Percentiles rank a stretch among this genome's conserved stretches.
phyloP scores from a whole-genome alignment of 2,797 vertebrate species.

The Betta splendens region DNA sequence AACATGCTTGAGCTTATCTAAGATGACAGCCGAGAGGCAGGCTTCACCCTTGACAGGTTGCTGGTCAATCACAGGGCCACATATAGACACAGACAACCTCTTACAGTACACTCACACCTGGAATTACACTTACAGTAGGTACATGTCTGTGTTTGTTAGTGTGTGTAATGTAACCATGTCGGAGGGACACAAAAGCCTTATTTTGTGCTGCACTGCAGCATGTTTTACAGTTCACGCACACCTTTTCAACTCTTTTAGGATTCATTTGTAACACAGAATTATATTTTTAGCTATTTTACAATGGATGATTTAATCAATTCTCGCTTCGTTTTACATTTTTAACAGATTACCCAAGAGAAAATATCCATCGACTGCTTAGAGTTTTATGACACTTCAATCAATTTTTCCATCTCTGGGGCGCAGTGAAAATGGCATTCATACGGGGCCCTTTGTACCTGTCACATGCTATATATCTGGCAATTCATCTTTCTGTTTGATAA shows the following conservation, averaged over 20 bases:
- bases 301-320: conserved; percentile 10
- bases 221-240: neutral
- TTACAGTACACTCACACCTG: too few relatives aligned
- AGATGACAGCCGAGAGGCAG: too few relatives aligned
- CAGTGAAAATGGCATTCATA: conserved; percentile 28
- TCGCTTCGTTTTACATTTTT: conserved; percentile 37
- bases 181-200: too few relatives aligned
- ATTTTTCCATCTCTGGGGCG: conserved; percentile 37
- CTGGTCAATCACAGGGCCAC: too few relatives aligned
- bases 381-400: conserved; percentile 33
- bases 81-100: too few relatives aligned
- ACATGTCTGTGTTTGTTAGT: too few relatives aligned
- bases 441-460: conserved; percentile 42
- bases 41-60: too few relatives aligned
- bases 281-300: conserved; percentile 15
- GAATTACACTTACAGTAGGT: too few relatives aligned
- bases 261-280: conserved; percentile 18
- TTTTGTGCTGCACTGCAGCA: conserved; percentile 2
- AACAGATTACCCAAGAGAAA: conserved; percentile 34
- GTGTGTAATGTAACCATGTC: too few relatives aligned
- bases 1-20: too few relatives aligned
- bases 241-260: neutral
- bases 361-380: conserved; percentile 47
- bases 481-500: conserved; percentile 51
- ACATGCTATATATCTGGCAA: conserved; percentile 50